A percentile compares a stretch with the other conserved stretches of the same genome.
These are phyloP conservation scores for Chrysotoxum bicinctum DNA, from an alignment of 2,888 invertebrate species.

Conservation along the genomic window DNA sequence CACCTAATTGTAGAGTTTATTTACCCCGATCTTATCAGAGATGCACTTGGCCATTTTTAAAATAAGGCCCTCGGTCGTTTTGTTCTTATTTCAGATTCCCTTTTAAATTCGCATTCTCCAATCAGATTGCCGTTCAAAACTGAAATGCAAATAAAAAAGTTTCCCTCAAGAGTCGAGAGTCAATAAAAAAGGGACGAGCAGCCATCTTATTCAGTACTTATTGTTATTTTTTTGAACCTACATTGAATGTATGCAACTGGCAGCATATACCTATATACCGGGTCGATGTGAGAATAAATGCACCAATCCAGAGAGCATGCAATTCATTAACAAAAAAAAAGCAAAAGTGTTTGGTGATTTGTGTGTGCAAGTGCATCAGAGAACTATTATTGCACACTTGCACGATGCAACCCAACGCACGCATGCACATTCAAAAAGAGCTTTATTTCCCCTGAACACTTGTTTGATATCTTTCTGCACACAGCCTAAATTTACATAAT, in stretches of 20 bases:
- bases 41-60: constrained; percentile 40
- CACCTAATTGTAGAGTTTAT: neutral
- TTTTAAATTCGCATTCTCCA: constrained; percentile 44
- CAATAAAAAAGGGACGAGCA: constrained; percentile 49
- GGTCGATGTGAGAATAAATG: constrained; percentile 30
- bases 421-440: constrained; percentile 61
- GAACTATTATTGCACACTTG: constrained; percentile 53
- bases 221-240: constrained; percentile 29
- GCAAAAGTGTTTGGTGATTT: neutral
- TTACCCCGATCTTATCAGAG: neutral
- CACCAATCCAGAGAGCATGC: constrained; percentile 67
- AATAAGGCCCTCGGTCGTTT: neutral
- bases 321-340: constrained; percentile 38
- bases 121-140: constrained; percentile 58
- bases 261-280: neutral
- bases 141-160: constrained; percentile 32
- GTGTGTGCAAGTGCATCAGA: constrained; percentile 39
- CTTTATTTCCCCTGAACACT: constrained; percentile 61
- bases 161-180: constrained; percentile 25
- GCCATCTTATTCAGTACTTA: constrained; percentile 33
- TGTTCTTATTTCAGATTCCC: neutral
- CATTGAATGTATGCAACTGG: constrained; percentile 38
- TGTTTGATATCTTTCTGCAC: constrained; percentile 21
- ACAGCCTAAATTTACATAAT: neutral
- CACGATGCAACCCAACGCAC: constrained; percentile 66